Percentiles rank a stretch among this genome's conserved stretches.
These are phyloP conservation scores for Rattus norvegicus DNA, from an alignment of 2,113 vertebrate genomes.

Conservation along the genomic window GRCr8 NC_086019.1:116574501-116575000, in stretches of 20 bases:
- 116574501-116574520: background rate
- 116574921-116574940: background rate
- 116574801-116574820: background rate
- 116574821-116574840: background rate
- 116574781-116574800: background rate
- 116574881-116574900: background rate
- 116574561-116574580: background rate
- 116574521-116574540: background rate
- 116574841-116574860: background rate
- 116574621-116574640: background rate
- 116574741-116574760: background rate
- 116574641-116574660: background rate
- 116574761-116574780: background rate
- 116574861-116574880: background rate
- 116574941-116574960: background rate
- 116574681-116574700: background rate
- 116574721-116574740: background rate
- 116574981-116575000: background rate
- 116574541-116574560: no score
- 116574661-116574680: background rate
- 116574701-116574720: no score
- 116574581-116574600: background rate
- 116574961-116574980: background rate
- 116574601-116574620: background rate
- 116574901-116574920: background rate